Percentiles rank a stretch among this genome's conserved stretches.
These are phyloP conservation scores for Sebastes melanostomus DNA, from an alignment of 2,797 vertebrate species.

Conservation along the genomic window DNA sequence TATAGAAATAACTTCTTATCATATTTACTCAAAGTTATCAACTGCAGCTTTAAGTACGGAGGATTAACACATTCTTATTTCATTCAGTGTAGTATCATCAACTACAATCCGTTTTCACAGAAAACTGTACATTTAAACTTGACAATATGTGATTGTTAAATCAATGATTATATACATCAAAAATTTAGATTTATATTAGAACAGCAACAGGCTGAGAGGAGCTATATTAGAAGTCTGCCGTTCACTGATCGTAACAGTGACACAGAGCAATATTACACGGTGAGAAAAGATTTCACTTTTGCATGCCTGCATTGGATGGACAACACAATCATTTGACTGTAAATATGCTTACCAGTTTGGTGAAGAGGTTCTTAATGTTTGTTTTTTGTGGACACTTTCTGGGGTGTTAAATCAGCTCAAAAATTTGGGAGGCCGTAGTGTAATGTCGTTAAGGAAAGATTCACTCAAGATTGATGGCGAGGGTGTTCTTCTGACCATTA, in stretches of 20 bases:
- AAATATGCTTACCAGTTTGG: not conserved
- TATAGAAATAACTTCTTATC: no score
- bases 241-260: no score
- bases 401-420: not conserved
- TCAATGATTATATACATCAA: not conserved
- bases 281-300: not conserved
- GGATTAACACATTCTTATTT: not conserved
- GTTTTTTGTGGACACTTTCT: not conserved
- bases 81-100: not conserved
- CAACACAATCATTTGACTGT: not conserved
- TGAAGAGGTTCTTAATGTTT: no score
- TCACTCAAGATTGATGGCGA: not conserved
- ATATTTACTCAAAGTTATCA: no score
- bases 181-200: not conserved
- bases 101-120: not conserved
- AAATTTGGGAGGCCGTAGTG: not conserved
- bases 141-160: not conserved
- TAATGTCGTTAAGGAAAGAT: not conserved
- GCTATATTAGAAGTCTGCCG: no score
- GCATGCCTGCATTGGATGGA: no score
- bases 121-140: not conserved
- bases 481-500: not conserved
- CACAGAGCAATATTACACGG: not conserved
- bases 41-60: not conserved
- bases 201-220: not conserved